Evolutionary conservation across 2,888 invertebrate species (phyloP).

Genomic region (Polylopha cassiicola): DNA sequence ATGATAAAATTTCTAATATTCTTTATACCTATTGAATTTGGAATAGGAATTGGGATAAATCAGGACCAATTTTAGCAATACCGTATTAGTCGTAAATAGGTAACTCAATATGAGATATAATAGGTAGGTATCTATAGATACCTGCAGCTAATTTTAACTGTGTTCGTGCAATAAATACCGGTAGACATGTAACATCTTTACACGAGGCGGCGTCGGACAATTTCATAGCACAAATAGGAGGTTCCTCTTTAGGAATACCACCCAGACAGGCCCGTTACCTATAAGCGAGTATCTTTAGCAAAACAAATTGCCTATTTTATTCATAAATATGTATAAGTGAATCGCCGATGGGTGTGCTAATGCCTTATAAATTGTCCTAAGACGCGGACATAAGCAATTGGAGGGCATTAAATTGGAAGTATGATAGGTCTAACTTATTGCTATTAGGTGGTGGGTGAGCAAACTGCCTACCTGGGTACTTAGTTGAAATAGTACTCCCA

Average conservation of each 20-base stretch:
- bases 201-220: too few species aligned
- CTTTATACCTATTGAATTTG: too few species aligned
- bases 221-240: conserved; percentile 42
- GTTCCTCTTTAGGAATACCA: conserved; percentile 47
- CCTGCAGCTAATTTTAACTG: too few species aligned
- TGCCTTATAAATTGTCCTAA: conserved; percentile 58
- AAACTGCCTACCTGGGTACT: conserved; percentile 45
- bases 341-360: conserved; percentile 54
- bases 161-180: too few species aligned
- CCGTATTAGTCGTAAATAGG: too few species aligned
- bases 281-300: conserved; percentile 32
- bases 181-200: too few species aligned
- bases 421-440: conserved; percentile 40
- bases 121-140: too few species aligned
- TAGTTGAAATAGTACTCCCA: too few species aligned
- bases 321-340: conserved; percentile 63
- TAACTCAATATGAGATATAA: too few species aligned
- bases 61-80: too few species aligned
- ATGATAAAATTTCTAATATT: too few species aligned
- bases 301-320: conserved; percentile 52
- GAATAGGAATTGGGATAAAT: too few species aligned
- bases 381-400: conserved; percentile 49
- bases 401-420: conserved; percentile 57
- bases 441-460: conserved; percentile 44
- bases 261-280: conserved; percentile 40